Conservation (phyloP, 2,888 invertebrate species). For the Epirrhoe alternata region DNA sequence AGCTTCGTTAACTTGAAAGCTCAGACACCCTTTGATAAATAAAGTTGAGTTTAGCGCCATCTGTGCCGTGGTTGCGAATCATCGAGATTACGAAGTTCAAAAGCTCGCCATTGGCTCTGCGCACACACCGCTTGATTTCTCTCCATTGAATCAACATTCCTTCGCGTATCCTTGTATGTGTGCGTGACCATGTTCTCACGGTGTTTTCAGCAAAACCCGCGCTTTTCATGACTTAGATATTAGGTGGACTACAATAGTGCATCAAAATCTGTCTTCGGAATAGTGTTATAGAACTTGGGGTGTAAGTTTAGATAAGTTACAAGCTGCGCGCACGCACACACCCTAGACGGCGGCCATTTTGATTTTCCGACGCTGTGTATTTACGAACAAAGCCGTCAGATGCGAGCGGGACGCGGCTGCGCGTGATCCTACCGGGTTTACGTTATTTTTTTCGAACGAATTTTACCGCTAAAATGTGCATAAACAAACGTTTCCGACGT, state of each 20-base stretch:
- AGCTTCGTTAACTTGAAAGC: constrained; percentile 8
- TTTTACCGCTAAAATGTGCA: constrained; percentile 84
- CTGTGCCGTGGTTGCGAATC: constrained; percentile 58
- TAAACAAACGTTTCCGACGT: constrained; percentile 71
- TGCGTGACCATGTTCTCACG: constrained; percentile 78
- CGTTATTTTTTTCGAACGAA: constrained; percentile 68
- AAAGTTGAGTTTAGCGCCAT: constrained; percentile 63
- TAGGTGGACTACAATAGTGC: constrained; percentile 42
- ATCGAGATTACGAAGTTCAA: constrained; percentile 62
- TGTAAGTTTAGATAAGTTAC: constrained; percentile 53
- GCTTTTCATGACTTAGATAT: constrained; percentile 65
- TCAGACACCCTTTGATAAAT: constrained; percentile 48
- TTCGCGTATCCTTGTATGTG: constrained; percentile 78
- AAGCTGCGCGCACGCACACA: constrained; percentile 79
- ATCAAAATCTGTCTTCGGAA: constrained; percentile 40
- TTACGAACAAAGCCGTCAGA: constrained; percentile 85
- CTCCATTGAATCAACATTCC: constrained; percentile 85
- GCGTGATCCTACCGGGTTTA: constrained; percentile 77
- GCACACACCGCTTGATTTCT: constrained; percentile 80
- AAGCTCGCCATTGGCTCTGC: constrained; percentile 75
- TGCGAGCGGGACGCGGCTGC: constrained; percentile 84
- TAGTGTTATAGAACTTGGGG: constrained; percentile 46
- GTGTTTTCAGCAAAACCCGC: constrained; percentile 47
- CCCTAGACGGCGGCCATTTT: constrained; percentile 78
- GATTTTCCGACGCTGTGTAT: constrained; percentile 83